Evolutionary conservation across 2,113 vertebrate genomes (phyloP), one percentile per base, ranked within the genome.

Genomic region (Asarcornis scutulata): DNA sequence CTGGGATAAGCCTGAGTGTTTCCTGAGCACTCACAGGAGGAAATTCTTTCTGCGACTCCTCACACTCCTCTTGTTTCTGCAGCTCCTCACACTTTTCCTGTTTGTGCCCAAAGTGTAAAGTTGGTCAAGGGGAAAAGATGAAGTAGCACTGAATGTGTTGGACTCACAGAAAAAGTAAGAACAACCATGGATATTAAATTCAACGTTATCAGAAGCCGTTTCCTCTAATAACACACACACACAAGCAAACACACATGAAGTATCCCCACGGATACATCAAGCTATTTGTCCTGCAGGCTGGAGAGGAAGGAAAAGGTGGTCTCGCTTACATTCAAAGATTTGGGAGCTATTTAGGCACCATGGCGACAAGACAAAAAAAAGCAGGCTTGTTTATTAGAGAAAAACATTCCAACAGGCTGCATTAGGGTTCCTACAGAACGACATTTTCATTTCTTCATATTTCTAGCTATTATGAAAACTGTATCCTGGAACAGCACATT

Each of bases 271-370:
- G 83, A 91, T 32, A 81, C 91, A 88, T 86, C 82, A 86, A 71
- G 56, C 40, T 80, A 78, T 32, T 95, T 27, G 36, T 91, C 64
- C 59, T 38, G 36, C 25, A 85, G 40, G 34, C 87, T 67, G 63
- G 8, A 77, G 68, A 95, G 88, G 91, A 96, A 97, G 91, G 89
- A 97, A 95, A 93, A 90, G 68, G 90, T 80, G 58, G 71, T 50
- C 67, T 79, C 25, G 74, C 75, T n/a, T 86, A 53, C 56, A 83
- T 86, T 93, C 82, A 91, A 90, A 11, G 63, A 95, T 50, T 48
- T 91, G 18, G 78, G 32, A 93, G 76, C 59, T 17, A 10, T 50
- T 89, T 78, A 79, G n/a, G 46, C 55, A 56, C 82, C 86, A 83
- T 86, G 42, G 88, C 56, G 89, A 95, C 78, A 75, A 55, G 9